Evolutionary conservation across 2,797 vertebrate species (phyloP).

Genomic region (Acanthurus lineatus): DNA sequence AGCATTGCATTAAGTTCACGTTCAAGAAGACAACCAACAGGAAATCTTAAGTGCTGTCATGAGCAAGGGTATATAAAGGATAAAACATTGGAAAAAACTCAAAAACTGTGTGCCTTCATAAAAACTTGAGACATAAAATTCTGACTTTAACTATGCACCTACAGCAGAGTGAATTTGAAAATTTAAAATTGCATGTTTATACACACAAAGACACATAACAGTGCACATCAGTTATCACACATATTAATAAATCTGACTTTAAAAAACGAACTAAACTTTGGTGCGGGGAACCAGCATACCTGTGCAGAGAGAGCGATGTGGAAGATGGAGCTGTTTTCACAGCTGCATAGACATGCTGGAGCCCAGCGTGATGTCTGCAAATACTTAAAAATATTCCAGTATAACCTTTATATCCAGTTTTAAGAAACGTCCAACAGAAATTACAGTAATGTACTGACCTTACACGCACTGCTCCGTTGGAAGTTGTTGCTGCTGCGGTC

Average conservation of each 20-base stretch:
- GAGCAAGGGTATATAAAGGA: neutral
- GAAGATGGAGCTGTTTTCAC: slow-evolving; percentile 49
- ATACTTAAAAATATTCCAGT: neutral
- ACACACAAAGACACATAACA: neutral
- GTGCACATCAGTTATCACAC: neutral
- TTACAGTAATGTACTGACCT: slow-evolving; percentile 56
- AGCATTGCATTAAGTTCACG: neutral
- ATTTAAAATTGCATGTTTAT: neutral
- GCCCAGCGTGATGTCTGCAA: neutral
- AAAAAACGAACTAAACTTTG: neutral
- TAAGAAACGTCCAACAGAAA: slow-evolving; percentile 3
- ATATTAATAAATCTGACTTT: neutral
- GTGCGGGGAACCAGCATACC: neutral
- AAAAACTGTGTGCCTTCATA: neutral
- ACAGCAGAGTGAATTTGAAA: neutral
- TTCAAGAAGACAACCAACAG: neutral
- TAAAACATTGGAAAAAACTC: neutral
- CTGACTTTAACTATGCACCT: neutral
- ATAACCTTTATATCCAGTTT: neutral
- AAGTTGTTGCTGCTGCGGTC: slow-evolving; percentile 40
- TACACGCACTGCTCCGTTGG: slow-evolving; percentile 2
- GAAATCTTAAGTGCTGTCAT: neutral
- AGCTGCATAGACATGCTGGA: slow-evolving; percentile 41
- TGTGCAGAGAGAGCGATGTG: neutral
- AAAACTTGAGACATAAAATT: neutral